Conservation (phyloP, 2,888 invertebrate genomes). For the Amaurobius ferox region DNA sequence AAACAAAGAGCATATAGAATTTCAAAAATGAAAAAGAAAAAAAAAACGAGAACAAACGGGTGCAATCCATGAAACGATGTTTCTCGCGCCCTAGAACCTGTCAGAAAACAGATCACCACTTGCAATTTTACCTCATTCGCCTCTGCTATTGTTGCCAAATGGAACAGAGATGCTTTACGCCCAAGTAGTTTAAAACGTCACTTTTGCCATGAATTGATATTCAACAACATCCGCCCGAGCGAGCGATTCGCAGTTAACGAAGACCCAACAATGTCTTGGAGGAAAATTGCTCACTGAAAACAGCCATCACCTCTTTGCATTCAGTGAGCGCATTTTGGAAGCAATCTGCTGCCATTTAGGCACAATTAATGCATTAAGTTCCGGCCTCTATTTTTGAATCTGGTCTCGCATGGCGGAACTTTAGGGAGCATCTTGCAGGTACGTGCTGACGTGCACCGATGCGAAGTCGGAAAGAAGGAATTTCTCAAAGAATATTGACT, state of each 20-base stretch:
- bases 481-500: slow-evolving; percentile 47
- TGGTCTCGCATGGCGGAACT: slow-evolving; percentile 20
- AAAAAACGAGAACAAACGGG: no score
- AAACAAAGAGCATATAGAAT: no score
- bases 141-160: no score
- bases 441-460: slow-evolving; percentile 7
- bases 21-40: no score
- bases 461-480: slow-evolving; percentile 22
- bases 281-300: background rate
- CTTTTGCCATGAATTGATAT: background rate
- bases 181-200: background rate
- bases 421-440: slow-evolving; percentile 12
- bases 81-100: no score
- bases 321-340: background rate
- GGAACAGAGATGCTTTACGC: no score
- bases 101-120: no score
- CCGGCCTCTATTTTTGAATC: slow-evolving; percentile 31
- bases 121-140: no score
- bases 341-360: slow-evolving; percentile 4
- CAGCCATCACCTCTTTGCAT: background rate
- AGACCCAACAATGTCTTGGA: no score
- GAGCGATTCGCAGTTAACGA: background rate
- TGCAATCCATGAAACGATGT: no score
- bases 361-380: slow-evolving; percentile 25
- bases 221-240: background rate